Percentiles rank a stretch among this genome's conserved stretches.
Evolutionary conservation across 2,797 vertebrate species (phyloP).

Genomic region (Lateolabrax maculatus): DNA sequence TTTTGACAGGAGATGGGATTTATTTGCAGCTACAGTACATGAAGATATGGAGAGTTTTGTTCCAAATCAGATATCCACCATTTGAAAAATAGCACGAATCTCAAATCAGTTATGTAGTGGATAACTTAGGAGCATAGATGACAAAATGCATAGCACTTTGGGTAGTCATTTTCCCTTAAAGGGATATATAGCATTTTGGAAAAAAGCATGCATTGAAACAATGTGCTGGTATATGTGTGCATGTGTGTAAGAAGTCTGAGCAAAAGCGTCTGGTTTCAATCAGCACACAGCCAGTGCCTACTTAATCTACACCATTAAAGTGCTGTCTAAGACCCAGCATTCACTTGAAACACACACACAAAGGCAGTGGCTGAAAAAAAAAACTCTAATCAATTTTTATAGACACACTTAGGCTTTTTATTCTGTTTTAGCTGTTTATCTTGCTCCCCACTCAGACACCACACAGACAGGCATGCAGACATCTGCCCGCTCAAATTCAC

Average conservation of each 20-base stretch:
- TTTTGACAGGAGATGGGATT: background rate
- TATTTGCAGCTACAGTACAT: constrained; percentile 6
- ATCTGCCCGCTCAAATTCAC: constrained; percentile 39
- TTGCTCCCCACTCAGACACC: constrained; percentile 21
- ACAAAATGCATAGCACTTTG: constrained; percentile 18
- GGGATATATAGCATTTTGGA: background rate
- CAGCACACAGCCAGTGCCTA: constrained; percentile 58
- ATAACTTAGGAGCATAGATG: background rate
- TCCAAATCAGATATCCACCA: constrained; percentile 14
- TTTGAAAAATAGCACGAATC: background rate
- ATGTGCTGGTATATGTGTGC: constrained; percentile 34
- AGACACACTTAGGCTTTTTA: constrained; percentile 32
- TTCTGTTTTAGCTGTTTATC: constrained; percentile 17
- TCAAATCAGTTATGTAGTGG: background rate
- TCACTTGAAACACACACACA: constrained; percentile 35
- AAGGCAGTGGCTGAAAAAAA: constrained; percentile 11
- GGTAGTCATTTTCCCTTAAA: constrained; percentile 29
- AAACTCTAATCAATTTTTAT: constrained; percentile 47
- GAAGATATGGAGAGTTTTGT: background rate
- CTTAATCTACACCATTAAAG: constrained; percentile 76
- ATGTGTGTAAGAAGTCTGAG: constrained; percentile 50
- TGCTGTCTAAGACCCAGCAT: constrained; percentile 48
- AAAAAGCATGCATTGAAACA: constrained; percentile 43
- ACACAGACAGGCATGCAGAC: constrained; percentile 34
- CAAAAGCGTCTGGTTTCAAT: constrained; percentile 77